Evolutionary conservation across 2,113 vertebrate genomes (phyloP).

Genomic region (Grantiella picta): DNA sequence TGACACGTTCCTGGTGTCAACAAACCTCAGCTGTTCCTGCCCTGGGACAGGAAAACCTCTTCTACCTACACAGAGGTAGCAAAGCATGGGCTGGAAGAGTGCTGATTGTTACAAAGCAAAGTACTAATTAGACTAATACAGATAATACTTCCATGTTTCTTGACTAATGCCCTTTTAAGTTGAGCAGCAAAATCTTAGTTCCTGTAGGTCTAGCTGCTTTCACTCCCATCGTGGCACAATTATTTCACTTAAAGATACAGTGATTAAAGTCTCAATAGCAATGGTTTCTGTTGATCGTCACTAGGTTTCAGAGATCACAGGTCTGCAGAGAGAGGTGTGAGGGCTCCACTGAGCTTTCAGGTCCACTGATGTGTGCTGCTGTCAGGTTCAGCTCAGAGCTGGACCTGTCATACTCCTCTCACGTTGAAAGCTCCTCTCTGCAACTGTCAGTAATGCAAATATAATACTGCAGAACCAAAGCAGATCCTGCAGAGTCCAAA

Average conservation of each 20-base stretch:
- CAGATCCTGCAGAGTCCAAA: neutral
- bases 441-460: neutral
- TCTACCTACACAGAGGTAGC: neutral
- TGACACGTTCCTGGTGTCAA: neutral
- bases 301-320: neutral
- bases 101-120: neutral
- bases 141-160: neutral
- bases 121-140: neutral
- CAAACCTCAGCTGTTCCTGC: constrained; percentile 7
- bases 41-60: neutral
- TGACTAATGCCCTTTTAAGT: neutral
- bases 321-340: neutral
- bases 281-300: neutral
- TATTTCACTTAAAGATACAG: neutral
- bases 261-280: neutral
- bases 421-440: neutral
- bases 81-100: neutral
- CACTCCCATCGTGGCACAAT: neutral
- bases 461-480: neutral
- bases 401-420: neutral
- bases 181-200: neutral
- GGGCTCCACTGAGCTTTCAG: neutral
- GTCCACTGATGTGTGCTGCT: neutral
- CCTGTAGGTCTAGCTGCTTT: neutral
- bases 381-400: neutral